phyloP scores from a whole-genome alignment of 2,113 vertebrate genomes.

The Brevimyrus niger region DNA sequence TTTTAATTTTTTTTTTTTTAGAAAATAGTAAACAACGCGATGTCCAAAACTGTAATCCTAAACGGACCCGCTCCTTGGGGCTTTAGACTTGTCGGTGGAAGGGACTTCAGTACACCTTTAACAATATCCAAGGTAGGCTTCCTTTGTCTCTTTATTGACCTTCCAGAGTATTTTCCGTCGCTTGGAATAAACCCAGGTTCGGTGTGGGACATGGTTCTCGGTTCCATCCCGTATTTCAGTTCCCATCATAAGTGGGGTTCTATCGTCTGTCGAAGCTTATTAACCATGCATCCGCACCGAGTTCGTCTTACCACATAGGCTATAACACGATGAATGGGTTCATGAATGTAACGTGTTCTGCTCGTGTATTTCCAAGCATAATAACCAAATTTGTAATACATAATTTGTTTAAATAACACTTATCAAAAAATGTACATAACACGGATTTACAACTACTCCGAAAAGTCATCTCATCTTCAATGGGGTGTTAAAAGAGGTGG shows the following conservation, averaged over 20 bases:
- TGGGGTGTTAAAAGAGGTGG: not conserved
- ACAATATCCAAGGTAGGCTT: conserved; percentile 86
- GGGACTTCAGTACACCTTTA: conserved; percentile 86
- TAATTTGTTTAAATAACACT: not conserved
- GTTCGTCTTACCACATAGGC: no score
- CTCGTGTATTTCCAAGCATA: not conserved
- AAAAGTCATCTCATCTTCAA: not conserved
- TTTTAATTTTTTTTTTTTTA: not conserved
- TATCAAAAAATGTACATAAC: not conserved
- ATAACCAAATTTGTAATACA: not conserved
- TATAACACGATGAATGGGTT: no score
- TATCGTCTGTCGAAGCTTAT: not conserved
- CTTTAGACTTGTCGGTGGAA: conserved; percentile 87
- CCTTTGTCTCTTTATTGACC: not conserved
- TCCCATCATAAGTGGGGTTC: not conserved
- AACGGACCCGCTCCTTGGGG: conserved; percentile 90
- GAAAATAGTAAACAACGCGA: conserved; percentile 30
- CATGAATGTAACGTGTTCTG: not conserved
- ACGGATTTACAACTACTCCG: not conserved
- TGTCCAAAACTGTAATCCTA: conserved; percentile 78
- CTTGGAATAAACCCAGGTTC: not conserved
- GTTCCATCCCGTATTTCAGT: not conserved
- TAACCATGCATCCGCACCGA: not conserved
- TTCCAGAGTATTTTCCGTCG: not conserved
- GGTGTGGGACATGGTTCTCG: not conserved